Conservation (phyloP, 2,888 invertebrate species). For the Fragum whitleyi region DNA sequence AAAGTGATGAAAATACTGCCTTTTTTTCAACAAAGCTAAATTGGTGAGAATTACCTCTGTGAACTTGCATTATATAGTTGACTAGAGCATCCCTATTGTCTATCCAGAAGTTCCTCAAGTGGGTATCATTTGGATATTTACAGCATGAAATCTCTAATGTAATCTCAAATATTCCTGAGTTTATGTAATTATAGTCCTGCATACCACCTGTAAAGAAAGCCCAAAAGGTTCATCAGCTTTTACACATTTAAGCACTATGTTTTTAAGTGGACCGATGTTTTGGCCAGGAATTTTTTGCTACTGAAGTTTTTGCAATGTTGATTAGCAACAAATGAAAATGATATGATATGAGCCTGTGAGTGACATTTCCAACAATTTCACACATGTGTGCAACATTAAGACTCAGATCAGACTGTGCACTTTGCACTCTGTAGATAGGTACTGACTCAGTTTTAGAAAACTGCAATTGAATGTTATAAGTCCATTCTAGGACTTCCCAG, state of each 20-base stretch:
- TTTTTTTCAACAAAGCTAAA: too few species aligned
- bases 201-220: slow-evolving; percentile 89
- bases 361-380: too few species aligned
- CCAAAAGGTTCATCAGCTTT: background rate
- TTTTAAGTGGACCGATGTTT: background rate
- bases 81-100: slow-evolving; percentile 91
- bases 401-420: too few species aligned
- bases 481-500: too few species aligned
- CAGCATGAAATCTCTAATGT: slow-evolving; percentile 97
- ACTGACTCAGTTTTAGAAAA: background rate
- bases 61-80: slow-evolving; percentile 67
- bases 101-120: slow-evolving; percentile 94
- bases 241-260: background rate
- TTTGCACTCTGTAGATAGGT: too few species aligned
- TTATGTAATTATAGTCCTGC: slow-evolving; percentile 97
- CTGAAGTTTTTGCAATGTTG: background rate
- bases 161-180: slow-evolving; percentile 97
- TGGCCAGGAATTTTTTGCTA: background rate
- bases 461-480: too few species aligned
- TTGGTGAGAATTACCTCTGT: slow-evolving; percentile 70
- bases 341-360: too few species aligned
- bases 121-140: slow-evolving; percentile 94
- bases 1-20: too few species aligned
- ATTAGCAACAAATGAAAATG: background rate
- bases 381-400: too few species aligned